Conservation (phyloP, 2,797 vertebrate species). For the Siniperca obscura region DNA sequence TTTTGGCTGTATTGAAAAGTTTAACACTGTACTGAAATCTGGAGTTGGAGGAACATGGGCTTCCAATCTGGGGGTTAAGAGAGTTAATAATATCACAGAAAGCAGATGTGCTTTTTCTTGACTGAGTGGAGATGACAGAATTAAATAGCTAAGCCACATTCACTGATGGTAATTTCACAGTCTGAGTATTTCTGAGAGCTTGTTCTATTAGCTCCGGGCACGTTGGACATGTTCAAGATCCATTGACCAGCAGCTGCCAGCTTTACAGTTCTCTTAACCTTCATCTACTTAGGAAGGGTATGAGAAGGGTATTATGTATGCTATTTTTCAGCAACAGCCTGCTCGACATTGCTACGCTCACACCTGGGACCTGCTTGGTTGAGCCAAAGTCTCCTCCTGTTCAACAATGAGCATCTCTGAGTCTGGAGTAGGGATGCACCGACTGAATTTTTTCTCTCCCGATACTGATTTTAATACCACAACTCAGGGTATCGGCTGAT, state of each 20-base stretch:
- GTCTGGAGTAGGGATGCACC: neutral
- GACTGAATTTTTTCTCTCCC: neutral
- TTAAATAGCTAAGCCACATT: constrained; percentile 53
- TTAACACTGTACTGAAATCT: neutral
- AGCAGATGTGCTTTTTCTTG: constrained; percentile 53
- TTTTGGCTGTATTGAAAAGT: neutral
- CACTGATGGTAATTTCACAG: constrained; percentile 68
- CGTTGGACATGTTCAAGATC: constrained; percentile 52
- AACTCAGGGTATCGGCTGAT: too few relatives aligned
- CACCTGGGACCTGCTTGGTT: constrained; percentile 17
- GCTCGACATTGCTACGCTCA: neutral
- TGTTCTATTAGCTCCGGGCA: constrained; percentile 60
- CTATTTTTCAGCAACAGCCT: neutral
- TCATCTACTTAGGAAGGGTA: constrained; percentile 24
- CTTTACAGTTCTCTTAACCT: constrained; percentile 42
- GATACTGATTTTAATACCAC: neutral
- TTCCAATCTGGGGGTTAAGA: neutral
- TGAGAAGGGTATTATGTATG: constrained; percentile 18
- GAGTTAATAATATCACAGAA: constrained; percentile 5
- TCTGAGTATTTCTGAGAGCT: constrained; percentile 56
- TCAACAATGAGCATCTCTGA: neutral
- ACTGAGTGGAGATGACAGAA: constrained; percentile 57
- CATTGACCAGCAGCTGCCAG: constrained; percentile 48
- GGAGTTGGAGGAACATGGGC: neutral
- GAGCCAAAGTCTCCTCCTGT: neutral